phyloP scores from a whole-genome alignment of 1,140 invertebrate genomes.

The Protaetia brevitarsis region DNA sequence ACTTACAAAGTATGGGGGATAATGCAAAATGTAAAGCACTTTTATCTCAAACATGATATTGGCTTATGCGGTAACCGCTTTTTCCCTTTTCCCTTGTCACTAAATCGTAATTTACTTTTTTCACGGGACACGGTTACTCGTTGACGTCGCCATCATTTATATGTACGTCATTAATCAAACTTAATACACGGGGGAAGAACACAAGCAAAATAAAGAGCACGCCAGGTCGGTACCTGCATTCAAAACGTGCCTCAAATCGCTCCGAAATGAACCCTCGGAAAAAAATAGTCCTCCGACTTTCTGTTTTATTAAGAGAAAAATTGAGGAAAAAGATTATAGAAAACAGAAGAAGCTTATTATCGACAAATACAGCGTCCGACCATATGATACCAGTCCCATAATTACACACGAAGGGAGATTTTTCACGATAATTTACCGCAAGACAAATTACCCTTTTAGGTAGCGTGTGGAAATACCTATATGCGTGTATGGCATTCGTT shows the following conservation, averaged over 20 bases:
- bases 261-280: neutral
- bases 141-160: neutral
- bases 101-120: neutral
- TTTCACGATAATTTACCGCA: neutral
- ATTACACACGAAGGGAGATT: neutral
- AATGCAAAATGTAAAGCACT: neutral
- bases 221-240: neutral
- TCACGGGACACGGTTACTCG: neutral
- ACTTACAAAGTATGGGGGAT: too few species aligned
- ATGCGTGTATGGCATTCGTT: neutral
- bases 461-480: neutral
- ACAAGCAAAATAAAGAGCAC: neutral
- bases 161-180: neutral
- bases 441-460: slow-evolving; percentile 10
- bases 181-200: neutral
- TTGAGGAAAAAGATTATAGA: neutral
- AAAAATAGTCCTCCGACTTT: neutral
- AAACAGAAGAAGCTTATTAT: neutral
- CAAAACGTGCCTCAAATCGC: neutral
- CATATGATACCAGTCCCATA: neutral
- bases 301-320: neutral
- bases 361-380: neutral
- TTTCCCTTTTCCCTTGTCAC: neutral
- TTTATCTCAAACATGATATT: neutral
- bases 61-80: neutral